Evolutionary conservation across 2,113 vertebrate genomes (phyloP), one percentile per base, ranked within the genome.

Genomic region (Corythaeola cristata): DNA sequence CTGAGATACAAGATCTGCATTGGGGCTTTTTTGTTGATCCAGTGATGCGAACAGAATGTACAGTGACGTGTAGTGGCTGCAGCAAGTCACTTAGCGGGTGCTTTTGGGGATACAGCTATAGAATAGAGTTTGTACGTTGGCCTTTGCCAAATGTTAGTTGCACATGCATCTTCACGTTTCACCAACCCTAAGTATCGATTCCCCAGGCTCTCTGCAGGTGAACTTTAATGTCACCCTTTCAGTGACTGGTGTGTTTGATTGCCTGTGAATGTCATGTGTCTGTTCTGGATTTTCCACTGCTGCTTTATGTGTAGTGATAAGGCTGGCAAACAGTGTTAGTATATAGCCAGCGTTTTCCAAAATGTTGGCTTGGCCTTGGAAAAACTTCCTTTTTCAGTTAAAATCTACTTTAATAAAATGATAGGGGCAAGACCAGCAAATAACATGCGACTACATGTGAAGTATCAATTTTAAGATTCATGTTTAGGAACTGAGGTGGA

Each of bases 101-200:
- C 39, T 71, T 74, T 67, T 44, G 41, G 21, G 28, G 30, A 17
- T 81, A 67, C 55, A 88, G 20, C 62, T 69, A 3, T 5, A 35
- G 62, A 75, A 45, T 1, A 35, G 26, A 33, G 30, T 13, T 90
- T 12, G 2, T 18, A 4, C 4, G 0, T 26, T 55, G 64, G 33
- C 27, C 49, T 81, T 78, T 84, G 73, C 39, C 89, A 41, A 39
- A 5, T 17, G 23, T 60, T 85, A 59, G 45, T 84, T 1, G 1
- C 49, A 17, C 1, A 0, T 49, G 35, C 45, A 10, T 19, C 50
- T 73, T 32, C 15, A 6, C 1, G 1, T 80, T 86, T 78, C 56
- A 56, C 32, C 77, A 56, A 2, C n/a, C n/a, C 28, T 30, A 33
- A 19, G 15, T 55, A 18, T 15, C 33, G 56, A 22, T 71, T 32